Conservation (phyloP, 1,140 invertebrate species). For the Limonius californicus region DNA sequence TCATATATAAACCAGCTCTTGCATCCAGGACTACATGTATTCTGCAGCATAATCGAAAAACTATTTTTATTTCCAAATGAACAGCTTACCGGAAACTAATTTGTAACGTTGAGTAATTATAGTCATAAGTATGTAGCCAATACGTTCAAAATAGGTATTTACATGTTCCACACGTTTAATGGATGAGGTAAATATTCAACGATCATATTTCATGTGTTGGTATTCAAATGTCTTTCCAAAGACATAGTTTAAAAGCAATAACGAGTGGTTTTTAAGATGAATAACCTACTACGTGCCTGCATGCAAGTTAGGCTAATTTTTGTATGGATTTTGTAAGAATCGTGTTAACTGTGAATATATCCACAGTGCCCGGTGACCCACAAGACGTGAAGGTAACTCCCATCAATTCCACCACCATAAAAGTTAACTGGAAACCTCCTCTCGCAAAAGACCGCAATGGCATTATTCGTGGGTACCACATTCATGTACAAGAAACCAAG, state of each 20-base stretch:
- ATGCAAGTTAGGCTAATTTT: conserved; percentile 30
- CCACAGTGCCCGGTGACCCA: conserved; percentile 93
- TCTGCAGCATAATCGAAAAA: background rate
- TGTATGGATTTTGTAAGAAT: background rate
- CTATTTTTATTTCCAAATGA: background rate
- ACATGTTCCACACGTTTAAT: conserved; percentile 38
- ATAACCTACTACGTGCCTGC: conserved; percentile 13
- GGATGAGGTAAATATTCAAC: conserved; percentile 46
- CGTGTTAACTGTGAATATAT: background rate
- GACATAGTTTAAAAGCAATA: conserved; percentile 1
- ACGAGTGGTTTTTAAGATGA: conserved; percentile 3
- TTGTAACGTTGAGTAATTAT: background rate
- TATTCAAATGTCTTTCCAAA: conserved; percentile 48
- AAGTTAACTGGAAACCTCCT: conserved; percentile 89
- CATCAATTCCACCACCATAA: conserved; percentile 90
- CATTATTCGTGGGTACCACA: conserved; percentile 94
- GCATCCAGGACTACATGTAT: conserved; percentile 10
- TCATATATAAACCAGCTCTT: too few relatives aligned
- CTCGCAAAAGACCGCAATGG: conserved; percentile 87
- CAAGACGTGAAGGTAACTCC: conserved; percentile 80
- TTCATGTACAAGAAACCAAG: conserved; percentile 88
- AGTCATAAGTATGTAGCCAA: conserved; percentile 4
- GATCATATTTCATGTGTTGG: conserved; percentile 49
- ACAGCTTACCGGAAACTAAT: conserved; percentile 1
- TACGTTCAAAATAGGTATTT: conserved; percentile 19